A percentile compares a stretch with the other conserved stretches of the same genome.
Conservation (phyloP, 2,797 vertebrate species). For the Vultur gryphus region DNA sequence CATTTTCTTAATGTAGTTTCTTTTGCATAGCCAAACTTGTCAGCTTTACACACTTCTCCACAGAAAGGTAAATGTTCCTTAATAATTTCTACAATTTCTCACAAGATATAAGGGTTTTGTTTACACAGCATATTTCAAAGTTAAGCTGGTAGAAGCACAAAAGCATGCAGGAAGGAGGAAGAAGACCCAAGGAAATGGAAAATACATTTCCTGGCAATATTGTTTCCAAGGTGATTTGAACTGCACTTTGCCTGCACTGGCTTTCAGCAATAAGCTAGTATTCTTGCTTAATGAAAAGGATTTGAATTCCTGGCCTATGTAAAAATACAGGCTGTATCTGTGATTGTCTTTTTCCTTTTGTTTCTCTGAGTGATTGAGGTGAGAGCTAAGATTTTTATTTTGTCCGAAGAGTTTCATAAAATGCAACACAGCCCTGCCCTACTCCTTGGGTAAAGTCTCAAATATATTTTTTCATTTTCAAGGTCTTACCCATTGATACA, state of each 20-base stretch:
- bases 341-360: neutral
- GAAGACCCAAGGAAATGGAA: neutral
- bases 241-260: neutral
- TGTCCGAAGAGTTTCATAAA: neutral
- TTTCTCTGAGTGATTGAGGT: neutral
- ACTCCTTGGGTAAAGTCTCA: neutral
- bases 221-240: neutral
- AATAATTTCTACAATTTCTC: neutral
- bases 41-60: neutral
- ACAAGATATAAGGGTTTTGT: neutral
- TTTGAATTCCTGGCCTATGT: neutral
- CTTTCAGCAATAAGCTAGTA: neutral
- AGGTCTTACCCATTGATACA: neutral
- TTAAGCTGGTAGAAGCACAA: neutral
- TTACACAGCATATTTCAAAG: neutral
- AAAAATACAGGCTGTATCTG: neutral
- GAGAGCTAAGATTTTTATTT: neutral
- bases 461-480: neutral
- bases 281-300: neutral
- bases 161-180: neutral
- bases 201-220: neutral
- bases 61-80: neutral
- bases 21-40: neutral
- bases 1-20: neutral
- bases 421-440: neutral